A percentile compares a stretch with the other conserved stretches of the same genome.
Conservation (phyloP, 2,113 vertebrate species). For the Centropus bengalensis region DNA sequence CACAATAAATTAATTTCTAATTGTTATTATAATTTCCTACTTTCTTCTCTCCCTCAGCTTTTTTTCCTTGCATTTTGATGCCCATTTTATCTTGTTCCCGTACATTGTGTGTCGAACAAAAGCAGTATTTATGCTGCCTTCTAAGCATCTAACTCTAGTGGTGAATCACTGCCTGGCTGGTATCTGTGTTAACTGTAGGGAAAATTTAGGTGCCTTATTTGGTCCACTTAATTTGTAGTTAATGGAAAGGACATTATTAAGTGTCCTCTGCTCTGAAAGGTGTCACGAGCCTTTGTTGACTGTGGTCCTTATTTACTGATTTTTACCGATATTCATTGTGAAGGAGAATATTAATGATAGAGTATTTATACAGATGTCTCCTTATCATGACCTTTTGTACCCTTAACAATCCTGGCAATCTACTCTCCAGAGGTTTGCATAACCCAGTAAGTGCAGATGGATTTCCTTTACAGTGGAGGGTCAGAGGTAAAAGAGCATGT, state of each 20-base stretch:
- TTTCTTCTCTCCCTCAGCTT: background rate
- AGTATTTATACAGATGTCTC: slow-evolving; percentile 4
- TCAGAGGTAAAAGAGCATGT: slow-evolving; percentile 69
- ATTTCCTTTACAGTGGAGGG: slow-evolving; percentile 62
- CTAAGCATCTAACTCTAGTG: background rate
- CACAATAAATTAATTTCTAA: background rate
- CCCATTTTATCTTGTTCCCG: background rate
- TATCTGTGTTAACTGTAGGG: background rate
- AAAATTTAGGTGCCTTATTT: background rate
- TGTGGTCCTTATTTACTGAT: background rate
- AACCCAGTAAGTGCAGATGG: slow-evolving; percentile 51
- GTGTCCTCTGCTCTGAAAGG: background rate
- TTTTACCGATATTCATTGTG: background rate
- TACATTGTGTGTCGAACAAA: background rate
- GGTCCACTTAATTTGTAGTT: background rate
- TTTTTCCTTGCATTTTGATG: background rate
- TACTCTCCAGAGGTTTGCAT: slow-evolving; percentile 27
- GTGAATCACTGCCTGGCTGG: rapidly evolving
- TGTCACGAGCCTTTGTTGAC: background rate
- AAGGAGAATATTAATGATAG: slow-evolving; percentile 3
- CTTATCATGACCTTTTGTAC: background rate
- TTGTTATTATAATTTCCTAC: background rate
- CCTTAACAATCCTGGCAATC: background rate
- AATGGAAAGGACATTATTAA: background rate
- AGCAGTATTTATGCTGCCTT: background rate